phyloP scores from a whole-genome alignment of 1,140 invertebrate genomes.

The Caenorhabditis elegans region WBcel235 BX284603.4:4188501-4189000 shows the following conservation, averaged over 20 bases:
- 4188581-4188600: constrained; percentile 47
- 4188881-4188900: constrained; percentile 28
- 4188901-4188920: constrained; percentile 16
- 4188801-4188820: not conserved
- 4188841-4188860: constrained; percentile 35
- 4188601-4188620: constrained; percentile 43
- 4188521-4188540: not conserved
- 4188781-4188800: not conserved
- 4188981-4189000: constrained; percentile 30
- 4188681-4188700: constrained; percentile 38
- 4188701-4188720: constrained; percentile 45
- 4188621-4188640: constrained; percentile 37
- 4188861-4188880: constrained; percentile 31
- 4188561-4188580: not conserved
- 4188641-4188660: constrained; percentile 44
- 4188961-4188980: constrained; percentile 39
- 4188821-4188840: not conserved
- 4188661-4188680: constrained; percentile 35
- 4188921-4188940: constrained; percentile 34
- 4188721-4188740: constrained; percentile 42
- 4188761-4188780: constrained; percentile 4
- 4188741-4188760: constrained; percentile 18
- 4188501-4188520: constrained; percentile 5
- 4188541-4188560: not conserved
- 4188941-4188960: constrained; percentile 42